These are phyloP conservation scores for Micrasema longulum DNA, from an alignment of 1,140 invertebrate genomes.

Conservation along the genomic window DNA sequence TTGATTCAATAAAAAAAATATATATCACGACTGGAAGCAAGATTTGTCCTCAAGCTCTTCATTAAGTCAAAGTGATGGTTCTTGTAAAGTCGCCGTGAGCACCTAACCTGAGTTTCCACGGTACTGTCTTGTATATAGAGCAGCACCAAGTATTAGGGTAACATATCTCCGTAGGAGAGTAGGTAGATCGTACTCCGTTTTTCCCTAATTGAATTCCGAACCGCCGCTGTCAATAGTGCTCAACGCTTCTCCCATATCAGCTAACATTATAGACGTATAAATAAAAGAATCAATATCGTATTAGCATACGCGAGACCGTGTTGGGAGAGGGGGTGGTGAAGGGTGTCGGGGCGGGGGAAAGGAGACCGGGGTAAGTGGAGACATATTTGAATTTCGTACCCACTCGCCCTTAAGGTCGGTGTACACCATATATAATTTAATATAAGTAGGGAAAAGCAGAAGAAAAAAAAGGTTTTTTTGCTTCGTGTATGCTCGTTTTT, in stretches of 20 bases:
- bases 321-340: constrained; percentile 6
- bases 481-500: no score
- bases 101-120: no score
- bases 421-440: background rate
- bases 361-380: constrained; percentile 45
- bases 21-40: no score
- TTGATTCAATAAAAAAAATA: no score
- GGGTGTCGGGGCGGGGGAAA: constrained; percentile 13
- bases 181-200: constrained; percentile 28
- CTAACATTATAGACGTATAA: constrained; percentile 54
- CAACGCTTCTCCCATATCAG: constrained; percentile 50
- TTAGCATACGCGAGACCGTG: constrained; percentile 52
- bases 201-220: constrained; percentile 53
- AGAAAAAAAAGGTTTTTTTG: no score
- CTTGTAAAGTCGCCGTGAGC: no score
- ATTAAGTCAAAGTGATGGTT: no score
- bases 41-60: no score
- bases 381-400: constrained; percentile 54
- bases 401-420: constrained; percentile 32
- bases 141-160: background rate
- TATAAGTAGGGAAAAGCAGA: background rate
- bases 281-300: constrained; percentile 56
- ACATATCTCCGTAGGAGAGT: constrained; percentile 24
- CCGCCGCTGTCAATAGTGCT: constrained; percentile 47
- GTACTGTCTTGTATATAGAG: background rate